Conservation (phyloP, 2,797 vertebrate species). For the Kryptopterus vitreolus region DNA sequence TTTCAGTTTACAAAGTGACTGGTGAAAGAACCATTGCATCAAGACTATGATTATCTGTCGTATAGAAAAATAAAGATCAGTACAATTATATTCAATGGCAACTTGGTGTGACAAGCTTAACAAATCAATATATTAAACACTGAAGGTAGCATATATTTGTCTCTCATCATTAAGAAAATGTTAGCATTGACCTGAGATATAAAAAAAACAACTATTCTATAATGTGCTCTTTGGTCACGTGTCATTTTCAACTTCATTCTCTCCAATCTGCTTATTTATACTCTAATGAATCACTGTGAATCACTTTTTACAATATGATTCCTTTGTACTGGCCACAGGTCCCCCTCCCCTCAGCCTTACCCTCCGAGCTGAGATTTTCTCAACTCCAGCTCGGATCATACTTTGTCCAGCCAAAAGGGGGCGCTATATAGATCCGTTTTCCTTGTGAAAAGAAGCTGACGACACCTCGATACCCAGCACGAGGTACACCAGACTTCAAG, state of each 20-base stretch:
- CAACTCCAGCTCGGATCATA: conserved; percentile 92
- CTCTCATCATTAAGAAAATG: conserved; percentile 1
- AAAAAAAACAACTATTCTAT: conserved; percentile 18
- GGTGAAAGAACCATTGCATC: conserved; percentile 34
- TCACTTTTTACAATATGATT: background rate
- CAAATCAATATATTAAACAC: conserved; percentile 19
- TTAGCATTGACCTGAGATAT: conserved; percentile 42
- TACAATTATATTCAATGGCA: conserved; percentile 31
- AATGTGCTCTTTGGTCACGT: conserved; percentile 50
- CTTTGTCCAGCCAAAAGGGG: conserved; percentile 83
- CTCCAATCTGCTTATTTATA: background rate
- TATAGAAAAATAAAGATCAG: conserved; percentile 7
- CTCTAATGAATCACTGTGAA: background rate
- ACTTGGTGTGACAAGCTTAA: conserved; percentile 14
- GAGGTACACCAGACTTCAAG: conserved; percentile 92
- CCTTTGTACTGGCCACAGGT: background rate
- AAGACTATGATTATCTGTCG: conserved; percentile 19
- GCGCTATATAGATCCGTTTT: conserved; percentile 84
- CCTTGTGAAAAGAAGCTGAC: conserved; percentile 87
- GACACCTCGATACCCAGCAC: conserved; percentile 87
- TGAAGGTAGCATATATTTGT: conserved; percentile 18
- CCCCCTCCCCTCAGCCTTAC: background rate
- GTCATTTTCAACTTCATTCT: conserved; percentile 1
- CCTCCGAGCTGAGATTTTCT: no score
- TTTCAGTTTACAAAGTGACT: conserved; percentile 38